Percentiles rank a stretch among this genome's conserved stretches.
Evolutionary conservation across 2,888 invertebrate species (phyloP).

Genomic region (Monochamus alternatus): DNA sequence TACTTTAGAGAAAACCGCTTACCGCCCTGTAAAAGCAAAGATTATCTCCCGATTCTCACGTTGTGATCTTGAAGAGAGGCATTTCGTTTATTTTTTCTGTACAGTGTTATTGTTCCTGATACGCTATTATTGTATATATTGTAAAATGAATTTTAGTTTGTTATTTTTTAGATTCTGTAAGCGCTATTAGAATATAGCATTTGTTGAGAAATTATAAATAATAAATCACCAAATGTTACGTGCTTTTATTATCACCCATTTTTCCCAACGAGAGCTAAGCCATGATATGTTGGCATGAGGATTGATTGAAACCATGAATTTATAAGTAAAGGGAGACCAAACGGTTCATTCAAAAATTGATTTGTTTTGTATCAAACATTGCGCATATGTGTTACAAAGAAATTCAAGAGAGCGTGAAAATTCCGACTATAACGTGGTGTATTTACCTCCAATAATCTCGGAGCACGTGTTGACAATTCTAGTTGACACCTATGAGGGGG

Average conservation of each 20-base stretch:
- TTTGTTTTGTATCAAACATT: too few species aligned
- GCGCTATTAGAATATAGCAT: constrained; percentile 60
- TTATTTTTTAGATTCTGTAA: constrained; percentile 59
- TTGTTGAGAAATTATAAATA: constrained; percentile 58
- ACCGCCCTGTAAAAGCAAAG: constrained; percentile 35
- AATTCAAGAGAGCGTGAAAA: too few species aligned
- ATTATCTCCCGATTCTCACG: constrained; percentile 24
- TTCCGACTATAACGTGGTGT: too few species aligned
- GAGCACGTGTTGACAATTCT: too few species aligned
- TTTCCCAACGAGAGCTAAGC: too few species aligned
- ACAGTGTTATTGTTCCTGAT: constrained; percentile 59
- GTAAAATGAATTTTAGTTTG: constrained; percentile 58
- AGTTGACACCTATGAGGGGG: too few species aligned
- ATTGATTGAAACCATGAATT: too few species aligned
- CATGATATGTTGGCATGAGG: too few species aligned
- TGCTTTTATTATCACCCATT: constrained; percentile 4
- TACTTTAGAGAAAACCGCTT: constrained; percentile 14
- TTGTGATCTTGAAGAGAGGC: constrained; percentile 52
- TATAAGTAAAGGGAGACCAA: too few species aligned
- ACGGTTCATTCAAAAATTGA: too few species aligned
- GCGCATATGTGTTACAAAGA: too few species aligned
- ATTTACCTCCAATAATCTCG: too few species aligned
- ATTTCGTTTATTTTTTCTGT: constrained; percentile 56
- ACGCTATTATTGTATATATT: constrained; percentile 54
- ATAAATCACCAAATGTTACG: constrained; percentile 59